These are phyloP conservation scores for Parauchenoglanis ngamensis DNA, from an alignment of 2,797 vertebrate genomes.

Conservation along the genomic window DNA sequence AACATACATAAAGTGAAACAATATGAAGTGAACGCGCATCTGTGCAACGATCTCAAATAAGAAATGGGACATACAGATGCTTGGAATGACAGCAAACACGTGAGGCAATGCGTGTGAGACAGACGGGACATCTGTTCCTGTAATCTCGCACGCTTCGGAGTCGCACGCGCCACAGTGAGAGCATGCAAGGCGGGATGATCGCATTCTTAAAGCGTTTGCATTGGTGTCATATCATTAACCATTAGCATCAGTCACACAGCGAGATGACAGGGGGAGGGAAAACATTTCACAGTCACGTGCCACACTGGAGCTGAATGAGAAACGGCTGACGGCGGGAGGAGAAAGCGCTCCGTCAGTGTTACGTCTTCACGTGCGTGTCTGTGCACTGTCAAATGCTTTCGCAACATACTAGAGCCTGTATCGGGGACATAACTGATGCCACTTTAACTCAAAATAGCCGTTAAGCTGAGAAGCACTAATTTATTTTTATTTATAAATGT, in stretches of 20 bases:
- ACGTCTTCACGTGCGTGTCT: constrained; percentile 43
- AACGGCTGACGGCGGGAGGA: constrained; percentile 1
- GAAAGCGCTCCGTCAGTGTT: constrained; percentile 9
- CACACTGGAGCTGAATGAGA: constrained; percentile 31
- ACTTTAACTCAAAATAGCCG: neutral
- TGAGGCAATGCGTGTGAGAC: neutral
- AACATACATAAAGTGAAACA: neutral
- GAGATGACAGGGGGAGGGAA: constrained; percentile 22
- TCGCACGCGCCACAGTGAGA: neutral
- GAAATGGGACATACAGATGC: constrained; percentile 3
- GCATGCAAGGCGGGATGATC: constrained; percentile 15
- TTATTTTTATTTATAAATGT: neutral
- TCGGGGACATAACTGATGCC: constrained; percentile 35
- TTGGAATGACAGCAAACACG: constrained; percentile 19
- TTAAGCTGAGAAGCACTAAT: neutral
- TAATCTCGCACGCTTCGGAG: neutral
- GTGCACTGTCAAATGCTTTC: constrained; percentile 56
- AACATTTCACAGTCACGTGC: constrained; percentile 48
- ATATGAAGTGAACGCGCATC: neutral
- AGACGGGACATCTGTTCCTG: constrained; percentile 27
- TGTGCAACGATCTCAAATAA: neutral
- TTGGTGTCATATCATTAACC: constrained; percentile 3
- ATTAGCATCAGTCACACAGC: constrained; percentile 42
- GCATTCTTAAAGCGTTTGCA: constrained; percentile 13
- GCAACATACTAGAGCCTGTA: constrained; percentile 24